phyloP scores from a whole-genome alignment of 2,113 vertebrate genomes.

The Suncus etruscus region DNA sequence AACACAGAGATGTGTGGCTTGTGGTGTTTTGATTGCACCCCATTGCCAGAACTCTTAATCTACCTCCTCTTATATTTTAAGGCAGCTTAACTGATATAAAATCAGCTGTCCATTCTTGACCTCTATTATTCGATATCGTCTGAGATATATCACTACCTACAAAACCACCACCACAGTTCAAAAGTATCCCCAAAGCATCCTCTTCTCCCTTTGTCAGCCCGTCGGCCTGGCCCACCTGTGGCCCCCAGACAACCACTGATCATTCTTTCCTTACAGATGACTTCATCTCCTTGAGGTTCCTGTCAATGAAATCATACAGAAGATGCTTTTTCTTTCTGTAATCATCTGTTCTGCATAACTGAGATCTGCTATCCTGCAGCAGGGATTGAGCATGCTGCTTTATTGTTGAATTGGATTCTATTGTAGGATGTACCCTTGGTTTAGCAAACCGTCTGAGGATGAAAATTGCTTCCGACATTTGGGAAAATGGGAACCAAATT shows the following conservation, averaged over 20 bases:
- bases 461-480: not conserved
- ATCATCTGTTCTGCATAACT: not conserved
- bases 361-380: not conserved
- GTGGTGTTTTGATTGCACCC: not conserved
- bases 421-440: accelerated
- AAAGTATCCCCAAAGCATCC: not conserved
- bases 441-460: not conserved
- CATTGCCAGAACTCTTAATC: not conserved
- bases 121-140: not conserved
- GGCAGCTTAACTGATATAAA: not conserved
- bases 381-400: accelerated
- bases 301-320: not conserved
- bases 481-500: not conserved
- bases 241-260: not conserved
- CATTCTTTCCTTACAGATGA: not conserved
- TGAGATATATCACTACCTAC: accelerated
- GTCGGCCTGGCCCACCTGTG: not conserved
- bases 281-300: not conserved
- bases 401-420: not conserved
- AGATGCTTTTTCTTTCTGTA: accelerated
- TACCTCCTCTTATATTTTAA: accelerated
- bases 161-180: not conserved
- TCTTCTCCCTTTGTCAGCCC: not conserved
- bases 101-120: not conserved
- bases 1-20: too few species aligned